phyloP scores from a whole-genome alignment of 2,797 vertebrate genomes.

The Hydrocynus forskahlii region DNA sequence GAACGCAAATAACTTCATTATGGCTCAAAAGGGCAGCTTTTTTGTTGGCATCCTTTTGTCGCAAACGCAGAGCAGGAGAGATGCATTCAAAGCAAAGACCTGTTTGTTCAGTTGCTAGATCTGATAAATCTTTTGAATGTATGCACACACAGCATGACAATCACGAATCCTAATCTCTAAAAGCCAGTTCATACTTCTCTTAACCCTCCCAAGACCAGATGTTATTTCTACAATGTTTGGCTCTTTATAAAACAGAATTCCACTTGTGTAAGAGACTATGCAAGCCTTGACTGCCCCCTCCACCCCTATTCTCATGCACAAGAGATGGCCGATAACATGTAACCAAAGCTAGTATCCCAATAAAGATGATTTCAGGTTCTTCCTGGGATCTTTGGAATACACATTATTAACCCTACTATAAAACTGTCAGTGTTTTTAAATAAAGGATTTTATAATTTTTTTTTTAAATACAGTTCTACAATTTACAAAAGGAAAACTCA shows the following conservation, averaged over 20 bases:
- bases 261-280: background rate
- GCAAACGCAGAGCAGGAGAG: conserved; percentile 66
- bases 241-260: background rate
- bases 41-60: conserved; percentile 50
- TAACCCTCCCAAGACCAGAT: conserved; percentile 7
- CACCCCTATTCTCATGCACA: background rate
- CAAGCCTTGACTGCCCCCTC: conserved; percentile 30
- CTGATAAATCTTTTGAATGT: conserved; percentile 58
- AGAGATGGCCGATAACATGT: background rate
- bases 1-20: conserved; percentile 51
- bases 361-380: background rate
- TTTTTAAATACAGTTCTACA: too few relatives aligned
- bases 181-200: background rate
- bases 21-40: conserved; percentile 56
- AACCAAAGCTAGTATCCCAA: background rate
- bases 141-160: conserved; percentile 23
- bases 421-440: too few relatives aligned
- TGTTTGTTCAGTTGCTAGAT: conserved; percentile 65
- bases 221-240: background rate
- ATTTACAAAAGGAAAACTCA: background rate
- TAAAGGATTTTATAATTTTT: too few relatives aligned
- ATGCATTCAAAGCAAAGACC: conserved; percentile 67
- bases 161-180: conserved; percentile 22
- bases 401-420: background rate
- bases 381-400: background rate